Evolutionary conservation across 2,113 vertebrate species (phyloP).

Genomic region (Urocynchramus pylzowi): DNA sequence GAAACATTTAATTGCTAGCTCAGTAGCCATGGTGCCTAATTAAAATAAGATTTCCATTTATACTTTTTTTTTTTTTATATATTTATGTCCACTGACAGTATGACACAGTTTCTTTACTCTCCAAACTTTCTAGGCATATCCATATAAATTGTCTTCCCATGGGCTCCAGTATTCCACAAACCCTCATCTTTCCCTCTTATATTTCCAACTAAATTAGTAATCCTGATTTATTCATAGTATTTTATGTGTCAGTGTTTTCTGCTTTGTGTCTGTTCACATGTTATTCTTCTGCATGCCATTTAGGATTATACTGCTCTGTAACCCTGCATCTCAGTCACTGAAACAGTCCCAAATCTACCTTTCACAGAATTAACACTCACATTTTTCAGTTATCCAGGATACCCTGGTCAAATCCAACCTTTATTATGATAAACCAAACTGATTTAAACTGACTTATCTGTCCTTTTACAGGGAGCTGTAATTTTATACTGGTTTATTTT

Average conservation of each 20-base stretch:
- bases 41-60: background rate
- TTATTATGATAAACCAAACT: background rate
- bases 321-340: background rate
- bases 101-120: background rate
- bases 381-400: background rate
- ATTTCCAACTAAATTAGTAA: background rate
- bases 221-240: background rate
- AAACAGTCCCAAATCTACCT: background rate
- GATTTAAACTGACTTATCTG: background rate
- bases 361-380: background rate
- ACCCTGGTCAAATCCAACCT: background rate
- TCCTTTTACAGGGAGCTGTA: background rate
- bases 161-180: background rate
- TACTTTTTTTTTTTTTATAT: background rate
- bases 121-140: background rate
- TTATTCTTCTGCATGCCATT: background rate
- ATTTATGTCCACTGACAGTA: background rate
- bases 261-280: background rate
- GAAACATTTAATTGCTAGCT: background rate
- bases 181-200: background rate
- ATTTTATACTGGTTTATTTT: background rate
- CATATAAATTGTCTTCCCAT: background rate
- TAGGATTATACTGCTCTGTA: background rate
- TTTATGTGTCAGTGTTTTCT: background rate
- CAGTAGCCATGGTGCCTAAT: background rate